Evolutionary conservation across 2,888 invertebrate genomes (phyloP).

Genomic region (Orgyia antiqua): DNA sequence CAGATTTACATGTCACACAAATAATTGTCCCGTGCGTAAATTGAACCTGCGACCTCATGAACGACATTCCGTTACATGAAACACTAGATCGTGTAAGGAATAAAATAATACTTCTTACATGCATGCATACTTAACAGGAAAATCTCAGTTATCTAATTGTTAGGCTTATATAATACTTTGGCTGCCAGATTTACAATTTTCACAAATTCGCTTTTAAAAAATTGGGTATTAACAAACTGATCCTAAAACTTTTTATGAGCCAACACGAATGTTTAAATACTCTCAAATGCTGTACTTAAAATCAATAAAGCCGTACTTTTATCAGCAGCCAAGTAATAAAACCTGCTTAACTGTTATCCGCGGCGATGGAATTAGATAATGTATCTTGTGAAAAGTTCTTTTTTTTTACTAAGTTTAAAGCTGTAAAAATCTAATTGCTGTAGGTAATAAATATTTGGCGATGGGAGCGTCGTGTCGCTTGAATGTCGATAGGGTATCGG

Average conservation of each 20-base stretch:
- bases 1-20: no score
- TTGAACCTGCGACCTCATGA: no score
- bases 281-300: constrained; percentile 65
- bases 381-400: constrained; percentile 57
- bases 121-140: no score
- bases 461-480: constrained; percentile 43
- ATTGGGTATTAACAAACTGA: constrained; percentile 49
- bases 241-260: constrained; percentile 60
- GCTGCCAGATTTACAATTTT: constrained; percentile 23
- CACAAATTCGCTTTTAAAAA: constrained; percentile 36
- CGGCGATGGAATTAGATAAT: constrained; percentile 67
- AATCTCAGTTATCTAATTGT: constrained; percentile 17
- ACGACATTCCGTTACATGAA: no score
- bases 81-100: no score
- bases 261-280: constrained; percentile 64
- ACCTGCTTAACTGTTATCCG: constrained; percentile 66
- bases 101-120: no score
- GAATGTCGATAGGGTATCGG: constrained; percentile 55
- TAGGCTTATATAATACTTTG: constrained; percentile 22
- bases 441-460: constrained; percentile 63
- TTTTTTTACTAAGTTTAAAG: constrained; percentile 44
- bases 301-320: constrained; percentile 72
- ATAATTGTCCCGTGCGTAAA: no score
- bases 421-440: constrained; percentile 67
- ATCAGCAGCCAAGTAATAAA: constrained; percentile 69